Base-by-base conservation (phyloP, 2,888 invertebrate genomes). In the Drosophila meridionalis region DNA sequence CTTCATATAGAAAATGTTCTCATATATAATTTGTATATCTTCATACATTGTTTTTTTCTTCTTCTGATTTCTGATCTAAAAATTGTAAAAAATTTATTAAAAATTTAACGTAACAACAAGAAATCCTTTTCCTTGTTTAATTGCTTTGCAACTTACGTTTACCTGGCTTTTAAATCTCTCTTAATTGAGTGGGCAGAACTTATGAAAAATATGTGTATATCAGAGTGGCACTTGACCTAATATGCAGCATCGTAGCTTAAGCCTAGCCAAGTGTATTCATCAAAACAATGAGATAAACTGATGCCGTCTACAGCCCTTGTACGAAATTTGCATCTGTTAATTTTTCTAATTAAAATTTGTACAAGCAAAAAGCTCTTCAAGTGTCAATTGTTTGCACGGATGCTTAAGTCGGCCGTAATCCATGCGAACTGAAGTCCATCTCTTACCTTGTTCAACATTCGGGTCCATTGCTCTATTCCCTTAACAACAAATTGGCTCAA, bases 401-500 rank as follows among this genome's bases (percentile, higher is more conserved):
- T 36, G 57, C 5, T 55, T 28, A 40, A 55, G 36, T 53, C 7
- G 11, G 6, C 12, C 52, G 43, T 52, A 52, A 34, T 55, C n/a
- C 48, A 55, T 26, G 32, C 12, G 34, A 20, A 0, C 36, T 58
- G 63, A 30, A 20, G 40, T 28, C 14, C 20, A 20, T 47, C 34
- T 30, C 14, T 14, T 32, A 50, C 30, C 50, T 48, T 40, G 50
- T 43, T 64, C 50, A 66, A 42, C 45, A 65, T 76, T 73, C 56
- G 40, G 56, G 73, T 62, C 62, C 64, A 73, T 73, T 55, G 53
- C 52, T 64, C 56, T 58, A 82, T 78, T 84, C 76, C 79, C 77
- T 77, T 67, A 62, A 74, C 74, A 87, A 81, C 79, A 90, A 90
- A 87, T 89, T 90, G 85, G 82, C 84, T 85, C 85, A 90, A 87